Base-by-base conservation (phyloP, 2,113 vertebrate species). In the Struthidea cinerea region DNA sequence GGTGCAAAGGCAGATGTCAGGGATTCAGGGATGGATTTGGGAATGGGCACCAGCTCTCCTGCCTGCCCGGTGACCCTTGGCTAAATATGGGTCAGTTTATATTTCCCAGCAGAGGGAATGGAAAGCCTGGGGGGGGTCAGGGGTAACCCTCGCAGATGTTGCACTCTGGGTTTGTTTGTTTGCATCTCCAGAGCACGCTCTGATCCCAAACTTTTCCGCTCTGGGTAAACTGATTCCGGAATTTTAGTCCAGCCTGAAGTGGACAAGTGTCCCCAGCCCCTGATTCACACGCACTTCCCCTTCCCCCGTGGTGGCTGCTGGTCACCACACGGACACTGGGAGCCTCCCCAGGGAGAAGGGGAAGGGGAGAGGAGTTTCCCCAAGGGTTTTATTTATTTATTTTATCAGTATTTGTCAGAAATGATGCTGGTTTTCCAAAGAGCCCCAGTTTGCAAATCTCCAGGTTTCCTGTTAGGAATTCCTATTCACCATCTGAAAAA, bases 321-420 rank as follows among this genome's bases (percentile, higher is more conserved):
- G 3, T 37, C 55, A 19, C 22, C 27, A 20, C 4, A 0, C 1
- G 13, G 39, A 1, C n/a, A 1, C n/a, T n/a, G 46, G 20, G 61
- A 60, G 5, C 10, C 35, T 55, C 20, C 47, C 41, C 79, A 18
- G 1, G 50, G 44, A 67, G 23, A 17, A 59, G 37, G 60, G 16
- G 26, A 73, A 80, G 12, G 28, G 39, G 42, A 85, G 15, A 42
- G n/a, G 64, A 30, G 4, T 57, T 87, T 53, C 65, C 57, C 11
- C 44, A 20, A 23, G 13, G 19, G 12, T 37, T 94, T 65, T 5
- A 9, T 47, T 56, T 24, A 19, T 84, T 75, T 56, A 19, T n/a
- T 56, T 16, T 6, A 28, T 39, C 57, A 50, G 7, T 28, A 27
- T 74, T 78, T 42, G 17, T 49, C 76, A 92, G 60, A 84, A 87